These are phyloP conservation scores for Drosophila novamexicana DNA, from an alignment of 1,140 invertebrate species.

Conservation along the genomic window DNA sequence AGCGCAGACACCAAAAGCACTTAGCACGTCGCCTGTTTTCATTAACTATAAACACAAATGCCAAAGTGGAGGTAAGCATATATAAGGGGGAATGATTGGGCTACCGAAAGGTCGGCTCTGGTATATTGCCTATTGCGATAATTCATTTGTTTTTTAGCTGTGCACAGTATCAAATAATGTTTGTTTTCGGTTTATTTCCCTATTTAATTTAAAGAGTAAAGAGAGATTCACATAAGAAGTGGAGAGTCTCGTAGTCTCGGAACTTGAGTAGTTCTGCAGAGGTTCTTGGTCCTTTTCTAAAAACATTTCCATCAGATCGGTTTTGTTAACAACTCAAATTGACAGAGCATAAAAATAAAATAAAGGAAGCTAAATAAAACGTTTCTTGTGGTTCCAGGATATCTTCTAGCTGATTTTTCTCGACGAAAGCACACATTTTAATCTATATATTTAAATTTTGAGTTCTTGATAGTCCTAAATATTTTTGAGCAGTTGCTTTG, in stretches of 20 bases:
- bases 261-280: too few relatives aligned
- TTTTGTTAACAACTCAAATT: too few relatives aligned
- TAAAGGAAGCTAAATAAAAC: too few relatives aligned
- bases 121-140: slow-evolving; percentile 1
- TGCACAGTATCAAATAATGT: neutral
- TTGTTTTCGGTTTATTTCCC: neutral
- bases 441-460: neutral
- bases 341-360: too few relatives aligned
- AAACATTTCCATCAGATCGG: too few relatives aligned
- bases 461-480: neutral
- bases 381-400: too few relatives aligned
- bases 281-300: too few relatives aligned
- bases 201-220: too few relatives aligned
- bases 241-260: too few relatives aligned
- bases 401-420: too few relatives aligned
- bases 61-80: slow-evolving; percentile 18
- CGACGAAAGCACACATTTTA: neutral
- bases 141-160: slow-evolving; percentile 16
- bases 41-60: slow-evolving; percentile 71
- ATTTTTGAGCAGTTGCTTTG: neutral
- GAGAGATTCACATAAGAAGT: too few relatives aligned
- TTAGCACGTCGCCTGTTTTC: slow-evolving; percentile 70
- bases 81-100: neutral
- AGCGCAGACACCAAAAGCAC: slow-evolving; percentile 72
- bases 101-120: neutral